A percentile compares a stretch with the other conserved stretches of the same genome.
Conservation (phyloP, 2,113 vertebrate species). For the Hoplias malabaricus region DNA sequence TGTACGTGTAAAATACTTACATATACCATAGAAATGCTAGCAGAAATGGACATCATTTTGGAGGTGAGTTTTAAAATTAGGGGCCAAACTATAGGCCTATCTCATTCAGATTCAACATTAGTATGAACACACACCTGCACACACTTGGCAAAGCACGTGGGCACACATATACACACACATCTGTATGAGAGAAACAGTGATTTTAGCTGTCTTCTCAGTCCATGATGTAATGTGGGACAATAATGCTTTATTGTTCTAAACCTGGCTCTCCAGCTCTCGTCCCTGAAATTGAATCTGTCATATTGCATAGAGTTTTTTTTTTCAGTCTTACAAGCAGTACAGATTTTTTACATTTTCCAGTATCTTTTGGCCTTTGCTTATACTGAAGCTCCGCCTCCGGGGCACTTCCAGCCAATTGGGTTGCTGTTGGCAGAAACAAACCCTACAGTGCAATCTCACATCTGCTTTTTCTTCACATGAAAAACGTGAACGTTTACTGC, state of each 20-base stretch:
- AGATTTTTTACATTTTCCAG: constrained; percentile 1
- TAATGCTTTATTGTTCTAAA: constrained; percentile 7
- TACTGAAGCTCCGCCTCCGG: background rate
- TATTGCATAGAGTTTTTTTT: background rate
- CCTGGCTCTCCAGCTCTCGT: background rate
- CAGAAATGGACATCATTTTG: too few relatives aligned
- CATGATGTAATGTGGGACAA: background rate
- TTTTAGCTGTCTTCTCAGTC: background rate
- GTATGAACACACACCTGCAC: background rate
- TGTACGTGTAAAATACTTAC: too few relatives aligned
- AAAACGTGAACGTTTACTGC: background rate
- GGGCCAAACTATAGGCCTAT: too few relatives aligned
- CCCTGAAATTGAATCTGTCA: background rate
- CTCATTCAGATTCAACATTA: too few relatives aligned
- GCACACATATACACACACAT: constrained; percentile 19
- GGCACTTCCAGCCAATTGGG: background rate
- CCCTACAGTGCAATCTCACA: background rate
- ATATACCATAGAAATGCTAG: too few relatives aligned
- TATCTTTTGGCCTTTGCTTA: background rate
- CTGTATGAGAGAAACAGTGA: background rate
- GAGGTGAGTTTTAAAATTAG: too few relatives aligned
- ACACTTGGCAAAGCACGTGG: background rate
- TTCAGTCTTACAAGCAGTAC: background rate
- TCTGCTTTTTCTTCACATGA: background rate
- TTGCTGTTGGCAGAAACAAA: background rate